These are phyloP conservation scores for Anthopleura xanthogrammica DNA, from an alignment of 92 coral and sea anemone genomes.

Conservation along the genomic window DNA sequence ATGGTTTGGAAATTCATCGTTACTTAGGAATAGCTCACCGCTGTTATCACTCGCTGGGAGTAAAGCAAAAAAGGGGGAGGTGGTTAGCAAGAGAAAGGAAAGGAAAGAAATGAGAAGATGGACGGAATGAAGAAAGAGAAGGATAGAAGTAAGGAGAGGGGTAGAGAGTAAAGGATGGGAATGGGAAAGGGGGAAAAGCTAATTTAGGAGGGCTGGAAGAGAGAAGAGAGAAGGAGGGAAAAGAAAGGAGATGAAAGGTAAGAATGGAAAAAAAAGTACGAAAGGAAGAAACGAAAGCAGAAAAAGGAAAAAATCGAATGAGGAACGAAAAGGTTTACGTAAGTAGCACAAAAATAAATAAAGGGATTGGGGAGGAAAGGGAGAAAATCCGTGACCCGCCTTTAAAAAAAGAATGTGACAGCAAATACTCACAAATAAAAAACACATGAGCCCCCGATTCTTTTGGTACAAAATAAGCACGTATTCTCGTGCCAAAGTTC, in stretches of 20 bases:
- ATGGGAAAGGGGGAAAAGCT: no score
- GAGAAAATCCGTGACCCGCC: no score
- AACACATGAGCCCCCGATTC: slow-evolving; percentile 66
- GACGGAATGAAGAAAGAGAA: background rate
- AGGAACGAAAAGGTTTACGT: no score
- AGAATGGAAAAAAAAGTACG: background rate
- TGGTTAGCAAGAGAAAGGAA: background rate
- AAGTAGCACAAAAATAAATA: no score
- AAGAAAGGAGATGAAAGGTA: background rate
- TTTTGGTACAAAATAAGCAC: slow-evolving; percentile 75
- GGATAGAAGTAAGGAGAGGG: no score
- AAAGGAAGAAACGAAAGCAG: background rate
- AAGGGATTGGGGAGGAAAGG: no score
- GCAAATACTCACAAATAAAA: slow-evolving; percentile 52
- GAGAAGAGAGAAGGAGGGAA: background rate
- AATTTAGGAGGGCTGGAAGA: background rate
- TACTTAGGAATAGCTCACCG: slow-evolving; percentile 65
- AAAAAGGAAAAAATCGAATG: background rate
- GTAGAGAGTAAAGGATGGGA: background rate
- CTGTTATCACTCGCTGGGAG: slow-evolving; percentile 64
- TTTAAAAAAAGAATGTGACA: background rate
- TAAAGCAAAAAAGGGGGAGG: background rate
- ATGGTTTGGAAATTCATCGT: slow-evolving; percentile 33
- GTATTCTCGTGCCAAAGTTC: slow-evolving; percentile 74
- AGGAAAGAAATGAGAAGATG: background rate